Base-by-base conservation (phyloP, 2,797 vertebrate genomes). In the Chelidonichthys spinosus region DNA sequence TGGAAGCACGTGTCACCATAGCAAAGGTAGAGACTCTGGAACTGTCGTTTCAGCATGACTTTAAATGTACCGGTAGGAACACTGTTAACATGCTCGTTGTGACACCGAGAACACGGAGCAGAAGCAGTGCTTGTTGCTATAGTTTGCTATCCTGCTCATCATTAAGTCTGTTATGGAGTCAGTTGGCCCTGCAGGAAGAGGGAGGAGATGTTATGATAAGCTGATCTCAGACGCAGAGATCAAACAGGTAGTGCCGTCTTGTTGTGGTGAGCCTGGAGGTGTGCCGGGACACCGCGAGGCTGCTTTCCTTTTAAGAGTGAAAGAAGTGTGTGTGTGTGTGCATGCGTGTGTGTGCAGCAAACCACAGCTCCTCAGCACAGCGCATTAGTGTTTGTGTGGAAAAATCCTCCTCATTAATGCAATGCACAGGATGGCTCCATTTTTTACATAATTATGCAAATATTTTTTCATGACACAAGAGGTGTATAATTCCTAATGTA, bases 391-490 rank as follows among this genome's bases (percentile, higher is more conserved):
- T 67, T 13, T 63, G 18, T 15, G 35, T 13, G 44, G 42, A 71
- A 82, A 77, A 50, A 63, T 52, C 47, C 18, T 43, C 35, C n/a
- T 80, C 25, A n/a, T 83, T 82, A 72, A 39, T 72, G 69, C 56
- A 43, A 42, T 2, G 6, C 63, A 50, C 55, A 63, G 18, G 8
- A 69, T 50, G 18, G 58, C 63, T 70, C 53, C 11, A 40, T 71
- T 83, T 85, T 13, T 64, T 54, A 65, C 44, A 73, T 69, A 63
- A 79, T 85, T 72, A 80, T 85, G 75, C 66, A 82, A 82, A 89
- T 84, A 63, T 76, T 68, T 70, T 76, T 79, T 86, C 14, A 70
- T 69, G 64, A 77, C 71, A 78, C 78, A 58, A 78, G 80, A 78
- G 72, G 69, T 72, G n/a, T n/a, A n/a, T n/a, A n/a, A n/a, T 61